Percentiles rank a stretch among this genome's conserved stretches.
These are phyloP conservation scores for Pseudococcus viburni DNA, from an alignment of 2,888 invertebrate genomes.

Conservation along the genomic window DNA sequence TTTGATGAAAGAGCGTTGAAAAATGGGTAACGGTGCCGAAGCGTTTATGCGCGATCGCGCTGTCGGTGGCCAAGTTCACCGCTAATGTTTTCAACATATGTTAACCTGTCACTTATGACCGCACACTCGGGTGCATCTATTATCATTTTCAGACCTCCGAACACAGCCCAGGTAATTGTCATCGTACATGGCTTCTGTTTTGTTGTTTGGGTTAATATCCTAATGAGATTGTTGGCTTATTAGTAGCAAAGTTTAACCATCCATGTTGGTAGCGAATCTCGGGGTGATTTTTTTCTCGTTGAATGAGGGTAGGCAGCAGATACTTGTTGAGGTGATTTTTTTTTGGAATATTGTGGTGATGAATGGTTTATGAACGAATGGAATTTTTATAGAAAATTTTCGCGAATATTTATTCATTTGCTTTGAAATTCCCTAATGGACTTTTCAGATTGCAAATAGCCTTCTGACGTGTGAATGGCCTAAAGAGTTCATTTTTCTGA, in stretches of 20 bases:
- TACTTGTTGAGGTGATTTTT: too few species aligned
- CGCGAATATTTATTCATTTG: too few species aligned
- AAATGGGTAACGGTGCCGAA: neutral
- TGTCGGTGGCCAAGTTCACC: neutral
- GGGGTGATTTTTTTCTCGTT: too few species aligned
- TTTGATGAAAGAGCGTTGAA: neutral
- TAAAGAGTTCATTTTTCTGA: too few species aligned
- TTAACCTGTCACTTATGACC: slow-evolving; percentile 31
- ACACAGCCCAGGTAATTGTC: neutral
- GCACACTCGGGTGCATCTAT: neutral
- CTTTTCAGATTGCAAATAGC: too few species aligned
- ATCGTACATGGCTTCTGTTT: neutral
- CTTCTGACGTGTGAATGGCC: too few species aligned
- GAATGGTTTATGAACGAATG: too few species aligned
- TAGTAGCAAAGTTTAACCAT: neutral
- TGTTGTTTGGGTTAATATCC: neutral
- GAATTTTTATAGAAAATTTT: too few species aligned
- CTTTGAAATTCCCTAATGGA: too few species aligned
- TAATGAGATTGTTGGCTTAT: neutral
- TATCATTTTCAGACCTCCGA: neutral
- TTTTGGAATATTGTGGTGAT: too few species aligned
- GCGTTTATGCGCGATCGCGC: slow-evolving; percentile 4
- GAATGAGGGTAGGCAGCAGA: too few species aligned
- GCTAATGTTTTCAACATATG: slow-evolving; percentile 24
- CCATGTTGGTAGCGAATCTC: too few species aligned